A percentile compares a stretch with the other conserved stretches of the same genome.
Evolutionary conservation across 2,113 vertebrate genomes (phyloP).

Genomic region (Tamias sibiricus): DNA sequence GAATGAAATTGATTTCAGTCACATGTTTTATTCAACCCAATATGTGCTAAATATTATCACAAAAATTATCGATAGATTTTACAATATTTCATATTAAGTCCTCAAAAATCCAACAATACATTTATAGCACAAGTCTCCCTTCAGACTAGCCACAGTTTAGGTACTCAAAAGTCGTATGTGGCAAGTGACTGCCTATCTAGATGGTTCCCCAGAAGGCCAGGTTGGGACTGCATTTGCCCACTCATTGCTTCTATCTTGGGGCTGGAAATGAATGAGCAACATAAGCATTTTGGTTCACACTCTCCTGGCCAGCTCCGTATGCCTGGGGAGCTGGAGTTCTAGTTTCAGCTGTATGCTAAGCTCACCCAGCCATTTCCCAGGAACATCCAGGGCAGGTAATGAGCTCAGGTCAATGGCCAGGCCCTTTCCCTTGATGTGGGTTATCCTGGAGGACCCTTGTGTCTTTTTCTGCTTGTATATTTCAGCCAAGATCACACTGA

Average conservation of each 20-base stretch:
- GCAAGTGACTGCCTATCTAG: neutral
- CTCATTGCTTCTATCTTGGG: neutral
- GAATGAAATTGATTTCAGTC: slow-evolving; percentile 13
- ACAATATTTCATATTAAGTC: neutral
- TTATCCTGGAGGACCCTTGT: neutral
- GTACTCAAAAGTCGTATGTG: neutral
- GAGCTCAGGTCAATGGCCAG: neutral
- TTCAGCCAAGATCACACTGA: neutral
- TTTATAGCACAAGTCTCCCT: neutral
- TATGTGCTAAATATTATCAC: neutral
- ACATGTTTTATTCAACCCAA: neutral
- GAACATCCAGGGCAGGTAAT: neutral
- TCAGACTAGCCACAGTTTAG: neutral
- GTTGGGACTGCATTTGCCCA: too few relatives aligned
- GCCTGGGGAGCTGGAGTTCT: neutral
- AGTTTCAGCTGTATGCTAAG: neutral
- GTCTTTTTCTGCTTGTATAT: neutral
- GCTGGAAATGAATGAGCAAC: neutral
- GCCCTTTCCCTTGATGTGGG: neutral
- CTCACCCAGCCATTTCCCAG: neutral
- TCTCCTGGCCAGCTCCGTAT: neutral
- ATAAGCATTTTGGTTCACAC: neutral
- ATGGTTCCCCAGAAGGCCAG: neutral
- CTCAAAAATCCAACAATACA: neutral
- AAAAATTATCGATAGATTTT: slow-evolving; percentile 13